Percentiles rank a stretch among this genome's conserved stretches.
Conservation (phyloP, 2,113 vertebrate genomes). For the Cochlearius cochlearius region DNA sequence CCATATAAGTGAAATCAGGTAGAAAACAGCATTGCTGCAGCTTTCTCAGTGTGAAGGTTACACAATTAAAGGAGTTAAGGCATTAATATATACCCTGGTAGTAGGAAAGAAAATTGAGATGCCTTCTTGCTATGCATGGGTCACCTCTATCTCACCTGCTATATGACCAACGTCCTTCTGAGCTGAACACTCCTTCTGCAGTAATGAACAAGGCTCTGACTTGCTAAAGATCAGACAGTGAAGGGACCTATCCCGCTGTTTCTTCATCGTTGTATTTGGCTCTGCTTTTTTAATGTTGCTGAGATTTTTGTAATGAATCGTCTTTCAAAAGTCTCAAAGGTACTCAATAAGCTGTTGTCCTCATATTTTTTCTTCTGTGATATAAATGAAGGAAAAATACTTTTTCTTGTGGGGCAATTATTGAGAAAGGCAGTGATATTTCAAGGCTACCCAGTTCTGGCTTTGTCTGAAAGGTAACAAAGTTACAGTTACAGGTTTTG, state of each 20-base stretch:
- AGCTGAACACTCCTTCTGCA: not conserved
- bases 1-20: not conserved
- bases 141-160: not conserved
- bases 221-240: not conserved
- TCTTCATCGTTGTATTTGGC: not conserved
- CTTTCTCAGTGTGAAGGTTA: not conserved
- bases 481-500: not conserved
- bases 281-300: not conserved
- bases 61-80: not conserved
- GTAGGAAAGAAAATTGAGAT: not conserved
- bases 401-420: not conserved
- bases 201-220: not conserved
- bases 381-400: not conserved
- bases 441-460: not conserved
- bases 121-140: not conserved
- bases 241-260: not conserved
- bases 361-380: not conserved
- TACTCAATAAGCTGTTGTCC: not conserved
- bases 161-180: not conserved
- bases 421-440: not conserved
- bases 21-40: not conserved
- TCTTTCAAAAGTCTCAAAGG: not conserved
- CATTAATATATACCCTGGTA: not conserved
- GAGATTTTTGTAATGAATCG: not conserved
- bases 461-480: not conserved